Evolutionary conservation across 2,113 vertebrate genomes (phyloP), one percentile per base, ranked within the genome.

Genomic region (Chunga burmeisteri): DNA sequence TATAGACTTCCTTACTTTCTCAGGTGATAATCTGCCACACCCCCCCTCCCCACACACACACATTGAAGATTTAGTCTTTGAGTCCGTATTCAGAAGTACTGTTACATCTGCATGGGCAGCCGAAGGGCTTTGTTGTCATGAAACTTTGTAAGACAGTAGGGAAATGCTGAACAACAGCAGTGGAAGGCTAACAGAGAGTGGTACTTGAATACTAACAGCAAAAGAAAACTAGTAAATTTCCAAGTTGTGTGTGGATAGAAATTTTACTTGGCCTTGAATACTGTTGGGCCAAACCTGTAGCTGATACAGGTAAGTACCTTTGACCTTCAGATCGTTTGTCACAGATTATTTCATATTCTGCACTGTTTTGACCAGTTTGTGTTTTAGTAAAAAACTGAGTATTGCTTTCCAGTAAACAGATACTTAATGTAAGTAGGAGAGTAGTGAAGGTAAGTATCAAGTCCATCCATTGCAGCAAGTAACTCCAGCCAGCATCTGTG

Each of bases 21-120:
- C 12, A 10, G 40, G 23, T 91, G 36, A 27, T 62, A 40, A 73
- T 34, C 25, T 81, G 15, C 18, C 4, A 10, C 19, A 6, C 11
- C 30, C 4, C 1, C 7, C 1, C 23, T 36, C 3, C 21, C 6
- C n/a, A 7, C 17, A 5, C 21, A 58, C 5, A 32, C 14, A 36
- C 23, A 13, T 0, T 36, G 49, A 83, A 72, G 19, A 19, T 81
- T 1, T 50, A 16, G 74, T 46, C 59, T 86, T 68, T 25, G 77
- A 55, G 50, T n/a, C 65, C 16, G 55, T 74, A 46, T 2, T 83
- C 40, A 65, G 67, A 93, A 70, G 25, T 44, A 36, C 30, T 42
- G 20, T 81, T 19, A 23, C 27, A 30, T 61, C 16, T 87, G 8
- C 9, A 1, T 46, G 47, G 61, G 52, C 21, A 42, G 21, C 25